A percentile compares a stretch with the other conserved stretches of the same genome.
Conservation (phyloP, 2,113 vertebrate species). For the Saiga tatarica region DNA sequence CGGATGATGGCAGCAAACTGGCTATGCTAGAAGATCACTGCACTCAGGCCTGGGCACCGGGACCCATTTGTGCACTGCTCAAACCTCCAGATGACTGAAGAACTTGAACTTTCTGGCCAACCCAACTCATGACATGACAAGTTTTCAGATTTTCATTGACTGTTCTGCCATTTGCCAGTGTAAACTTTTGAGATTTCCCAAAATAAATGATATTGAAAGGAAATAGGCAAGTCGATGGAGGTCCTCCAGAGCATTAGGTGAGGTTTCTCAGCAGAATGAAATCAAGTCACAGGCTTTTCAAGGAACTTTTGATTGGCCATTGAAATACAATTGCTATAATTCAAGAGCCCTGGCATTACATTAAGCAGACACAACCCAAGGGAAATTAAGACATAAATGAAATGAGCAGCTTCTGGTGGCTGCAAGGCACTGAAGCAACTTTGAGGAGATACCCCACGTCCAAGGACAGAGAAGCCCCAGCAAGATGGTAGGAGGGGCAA, state of each 20-base stretch:
- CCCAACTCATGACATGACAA: not conserved
- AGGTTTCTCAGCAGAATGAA: not conserved
- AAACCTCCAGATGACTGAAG: not conserved
- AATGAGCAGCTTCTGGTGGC: not conserved
- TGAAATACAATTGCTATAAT: constrained; percentile 37
- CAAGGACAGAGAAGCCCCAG: not conserved
- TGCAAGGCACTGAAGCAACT: not conserved
- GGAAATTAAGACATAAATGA: constrained; percentile 13
- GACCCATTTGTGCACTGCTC: not conserved
- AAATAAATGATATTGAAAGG: not conserved
- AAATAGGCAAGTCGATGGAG: not conserved
- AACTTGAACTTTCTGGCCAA: not conserved
- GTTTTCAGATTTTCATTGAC: not conserved
- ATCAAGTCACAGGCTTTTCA: not conserved
- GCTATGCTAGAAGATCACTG: not conserved
- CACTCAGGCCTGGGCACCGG: accelerated
- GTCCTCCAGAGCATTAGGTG: not conserved
- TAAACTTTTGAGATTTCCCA: not conserved
- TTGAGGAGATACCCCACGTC: not conserved
- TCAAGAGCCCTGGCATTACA: not conserved
- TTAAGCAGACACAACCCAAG: constrained; percentile 29
- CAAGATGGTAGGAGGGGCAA: accelerated
- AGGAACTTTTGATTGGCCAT: constrained; percentile 16
- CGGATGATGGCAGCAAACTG: not conserved
- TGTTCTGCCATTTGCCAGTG: not conserved